Evolutionary conservation across 1,140 invertebrate genomes (phyloP), one percentile per base, ranked within the genome.

Genomic region (Drosophila pseudoananassae): DNA sequence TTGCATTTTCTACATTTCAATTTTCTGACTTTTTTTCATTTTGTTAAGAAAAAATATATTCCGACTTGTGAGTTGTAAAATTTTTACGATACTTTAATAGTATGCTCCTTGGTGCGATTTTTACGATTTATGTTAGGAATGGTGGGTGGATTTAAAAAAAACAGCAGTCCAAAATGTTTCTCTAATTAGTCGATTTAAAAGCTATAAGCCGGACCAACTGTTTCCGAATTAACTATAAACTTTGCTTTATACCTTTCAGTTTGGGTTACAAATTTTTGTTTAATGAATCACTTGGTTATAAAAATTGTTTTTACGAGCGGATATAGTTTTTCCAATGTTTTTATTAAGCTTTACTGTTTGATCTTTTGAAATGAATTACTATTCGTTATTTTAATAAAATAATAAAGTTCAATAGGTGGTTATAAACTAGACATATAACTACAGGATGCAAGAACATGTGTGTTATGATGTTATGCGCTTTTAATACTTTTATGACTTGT

Each of bases 121-220:
- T 80, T 80, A 80, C 52, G 77, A 79, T 73, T 61, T 68, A 40
- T 57, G 6, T 1, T 4, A 20, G 10, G 10, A 27, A 45, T 0
- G 20, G 45, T 20, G 46, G 20, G 36, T 31, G 9, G 12, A 20
- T 23, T 43, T 7, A 25, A 46, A 29, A n/a, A 17, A 33, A 61
- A 57, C 51, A 68, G 52, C 1, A n/a, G 23, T 43, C n/a, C 25
- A 38, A 47, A 58, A 25, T 65, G 80, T 65, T 76, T 55, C 66
- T 46, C 87, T 84, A 84, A 84, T 84, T 84, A 84, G 76, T 38
- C 69, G 61, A 77, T 81, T 82, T 81, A 82, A 63, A 77, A 69
- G 66, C 72, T 40, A 71, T 71, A 71, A 71, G 68, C 15, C 3
- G 27, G n/a, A 23, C 23, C 51, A 49, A 51, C 52, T 51, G 52